Evolutionary conservation across 2,797 vertebrate species (phyloP).

Genomic region (Hafferia zeledoni): DNA sequence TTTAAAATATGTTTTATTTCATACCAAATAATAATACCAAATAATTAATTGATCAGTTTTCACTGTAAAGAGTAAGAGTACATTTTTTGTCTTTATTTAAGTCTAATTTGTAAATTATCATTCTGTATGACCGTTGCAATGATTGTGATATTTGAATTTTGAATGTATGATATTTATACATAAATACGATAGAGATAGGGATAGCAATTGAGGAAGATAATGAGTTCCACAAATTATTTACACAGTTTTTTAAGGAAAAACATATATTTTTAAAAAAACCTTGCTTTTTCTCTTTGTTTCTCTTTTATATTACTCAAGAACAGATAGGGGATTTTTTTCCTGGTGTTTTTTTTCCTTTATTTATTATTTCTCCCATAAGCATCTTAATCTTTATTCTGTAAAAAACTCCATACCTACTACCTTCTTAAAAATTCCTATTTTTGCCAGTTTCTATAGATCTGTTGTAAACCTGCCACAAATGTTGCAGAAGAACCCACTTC

Average conservation of each 20-base stretch:
- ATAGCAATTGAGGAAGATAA: not conserved
- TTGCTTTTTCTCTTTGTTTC: not conserved
- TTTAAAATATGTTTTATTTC: not conserved
- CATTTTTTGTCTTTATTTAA: not conserved
- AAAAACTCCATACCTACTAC: not conserved
- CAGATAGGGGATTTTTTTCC: not conserved
- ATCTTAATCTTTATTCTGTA: rapidly evolving
- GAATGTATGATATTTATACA: not conserved
- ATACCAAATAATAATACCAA: not conserved
- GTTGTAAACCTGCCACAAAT: not conserved
- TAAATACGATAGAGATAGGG: not conserved
- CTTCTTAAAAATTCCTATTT: not conserved
- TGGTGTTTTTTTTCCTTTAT: not conserved
- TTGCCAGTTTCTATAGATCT: not conserved
- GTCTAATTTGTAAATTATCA: not conserved
- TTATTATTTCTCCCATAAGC: not conserved
- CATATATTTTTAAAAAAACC: not conserved
- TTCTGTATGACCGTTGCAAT: not conserved
- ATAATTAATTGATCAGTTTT: not conserved
- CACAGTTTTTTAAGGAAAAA: not conserved
- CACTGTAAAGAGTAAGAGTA: not conserved
- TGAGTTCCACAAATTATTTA: not conserved
- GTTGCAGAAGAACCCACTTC: not conserved
- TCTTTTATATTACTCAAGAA: not conserved
- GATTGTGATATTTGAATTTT: not conserved